Evolutionary conservation across 2,113 vertebrate genomes (phyloP).

Genomic region (Callorhinus ursinus): DNA sequence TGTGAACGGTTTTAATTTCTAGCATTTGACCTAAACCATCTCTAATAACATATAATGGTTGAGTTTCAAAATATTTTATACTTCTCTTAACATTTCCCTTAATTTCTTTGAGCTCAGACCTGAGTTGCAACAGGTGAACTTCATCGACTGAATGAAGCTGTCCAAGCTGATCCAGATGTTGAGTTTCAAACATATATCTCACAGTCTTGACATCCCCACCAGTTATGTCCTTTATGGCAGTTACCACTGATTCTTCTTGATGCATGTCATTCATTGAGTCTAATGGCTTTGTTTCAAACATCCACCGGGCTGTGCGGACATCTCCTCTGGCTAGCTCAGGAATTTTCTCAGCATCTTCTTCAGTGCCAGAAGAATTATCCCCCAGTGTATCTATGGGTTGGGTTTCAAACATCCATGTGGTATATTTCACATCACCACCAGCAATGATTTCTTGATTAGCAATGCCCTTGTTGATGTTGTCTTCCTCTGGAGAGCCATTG

Average conservation of each 20-base stretch:
- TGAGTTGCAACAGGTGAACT: constrained; percentile 88
- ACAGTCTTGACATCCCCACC: constrained; percentile 90
- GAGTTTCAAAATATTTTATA: constrained; percentile 91
- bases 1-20: constrained; percentile 90
- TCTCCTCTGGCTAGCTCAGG: constrained; percentile 89
- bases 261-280: constrained; percentile 90
- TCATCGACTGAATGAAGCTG: constrained; percentile 90
- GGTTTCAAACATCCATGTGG: constrained; percentile 93
- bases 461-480: constrained; percentile 82
- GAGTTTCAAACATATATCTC: constrained; percentile 91
- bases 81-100: constrained; percentile 89
- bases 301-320: constrained; percentile 86
- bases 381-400: constrained; percentile 87
- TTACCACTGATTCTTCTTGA: constrained; percentile 75
- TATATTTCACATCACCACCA: constrained; percentile 89
- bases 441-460: constrained; percentile 89
- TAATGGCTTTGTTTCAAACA: constrained; percentile 92
- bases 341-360: constrained; percentile 84
- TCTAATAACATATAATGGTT: constrained; percentile 90
- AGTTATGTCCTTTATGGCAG: constrained; percentile 83
- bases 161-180: constrained; percentile 88
- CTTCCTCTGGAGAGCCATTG: constrained; percentile 84
- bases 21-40: constrained; percentile 89
- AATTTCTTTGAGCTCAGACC: constrained; percentile 91
- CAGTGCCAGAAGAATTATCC: constrained; percentile 66